Evolutionary conservation across 2,888 invertebrate species (phyloP), one percentile per base, ranked within the genome.

Genomic region (Endotricha flammealis): DNA sequence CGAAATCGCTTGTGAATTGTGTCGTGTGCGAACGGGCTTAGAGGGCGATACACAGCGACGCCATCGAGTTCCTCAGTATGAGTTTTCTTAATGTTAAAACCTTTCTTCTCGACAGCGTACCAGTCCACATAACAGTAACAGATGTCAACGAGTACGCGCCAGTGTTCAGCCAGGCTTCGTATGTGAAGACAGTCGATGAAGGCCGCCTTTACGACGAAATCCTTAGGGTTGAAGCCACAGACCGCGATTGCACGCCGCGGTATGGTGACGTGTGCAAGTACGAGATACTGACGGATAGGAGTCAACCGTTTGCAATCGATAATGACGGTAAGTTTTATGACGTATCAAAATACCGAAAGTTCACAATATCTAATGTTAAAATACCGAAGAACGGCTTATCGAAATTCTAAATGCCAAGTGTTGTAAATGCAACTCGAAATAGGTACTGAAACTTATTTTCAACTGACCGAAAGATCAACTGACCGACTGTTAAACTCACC

Each of bases 181-280:
- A 98, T 85, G 95, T 96, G 17, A 92, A 93, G 50, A 91, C 95
- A 17, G 90, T 96, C 46, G 97, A 97, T 70, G 98, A 98, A 70
- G 97, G 97, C 1, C 90, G 94, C 8, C 81, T 97, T 14, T 95
- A 95, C 82, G 93, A 95, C 60, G 95, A 96, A 73, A 94, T 99
- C 45, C 90, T 98, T 11, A 91, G 95, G 3, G 95, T 99, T 3
- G 94, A 95, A 65, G 98, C 99, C 2, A 91, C 92, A 0, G 99
- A 99, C 72, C 89, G 94, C 34, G 98, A 99, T 80, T 97, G 97
- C 77, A 96, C 97, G n/a, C 95, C 96, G 25, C 91, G 95, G 39
- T 97, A 93, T 73, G 96, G 96, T 1, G 96, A 97, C 70, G 96
- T 99, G 36, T 99, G 99, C 91, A 96, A 96, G 75, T 99, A 98